phyloP scores from a whole-genome alignment of 92 coral and sea anemone genomes.

The Siderastrea siderea region DNA sequence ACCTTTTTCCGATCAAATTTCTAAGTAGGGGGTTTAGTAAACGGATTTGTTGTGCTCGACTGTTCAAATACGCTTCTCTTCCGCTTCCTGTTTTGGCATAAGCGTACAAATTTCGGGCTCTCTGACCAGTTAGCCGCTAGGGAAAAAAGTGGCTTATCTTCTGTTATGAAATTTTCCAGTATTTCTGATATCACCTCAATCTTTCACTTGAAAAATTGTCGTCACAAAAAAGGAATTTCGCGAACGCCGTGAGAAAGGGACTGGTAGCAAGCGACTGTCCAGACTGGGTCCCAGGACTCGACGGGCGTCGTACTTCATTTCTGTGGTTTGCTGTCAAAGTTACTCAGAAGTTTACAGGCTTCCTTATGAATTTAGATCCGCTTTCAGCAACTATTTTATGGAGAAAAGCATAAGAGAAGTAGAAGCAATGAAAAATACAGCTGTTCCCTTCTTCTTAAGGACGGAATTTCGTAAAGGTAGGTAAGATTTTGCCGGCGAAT shows the following conservation, averaged over 20 bases:
- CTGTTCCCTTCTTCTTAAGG: slow-evolving; percentile 24
- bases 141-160: too few species aligned
- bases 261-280: background rate
- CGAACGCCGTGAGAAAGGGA: background rate
- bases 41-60: too few species aligned
- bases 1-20: too few species aligned
- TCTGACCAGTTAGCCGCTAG: too few species aligned
- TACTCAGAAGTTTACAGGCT: slow-evolving; percentile 19
- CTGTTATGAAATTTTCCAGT: too few species aligned
- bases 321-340: slow-evolving; percentile 37
- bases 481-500: background rate
- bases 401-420: slow-evolving; percentile 2
- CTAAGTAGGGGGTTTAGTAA: too few species aligned
- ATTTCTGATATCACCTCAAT: too few species aligned
- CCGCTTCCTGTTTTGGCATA: too few species aligned
- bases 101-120: too few species aligned
- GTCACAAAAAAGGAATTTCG: too few species aligned
- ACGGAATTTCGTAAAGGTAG: slow-evolving; percentile 37
- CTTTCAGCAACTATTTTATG: slow-evolving; percentile 20
- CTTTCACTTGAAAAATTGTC: background rate
- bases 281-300: slow-evolving; percentile 26
- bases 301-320: background rate
- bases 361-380: slow-evolving; percentile 28
- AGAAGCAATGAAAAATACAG: slow-evolving; percentile 15
- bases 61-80: too few species aligned